Evolutionary conservation across 2,113 vertebrate species (phyloP).

Genomic region (Rousettus leschenaultii): DNA sequence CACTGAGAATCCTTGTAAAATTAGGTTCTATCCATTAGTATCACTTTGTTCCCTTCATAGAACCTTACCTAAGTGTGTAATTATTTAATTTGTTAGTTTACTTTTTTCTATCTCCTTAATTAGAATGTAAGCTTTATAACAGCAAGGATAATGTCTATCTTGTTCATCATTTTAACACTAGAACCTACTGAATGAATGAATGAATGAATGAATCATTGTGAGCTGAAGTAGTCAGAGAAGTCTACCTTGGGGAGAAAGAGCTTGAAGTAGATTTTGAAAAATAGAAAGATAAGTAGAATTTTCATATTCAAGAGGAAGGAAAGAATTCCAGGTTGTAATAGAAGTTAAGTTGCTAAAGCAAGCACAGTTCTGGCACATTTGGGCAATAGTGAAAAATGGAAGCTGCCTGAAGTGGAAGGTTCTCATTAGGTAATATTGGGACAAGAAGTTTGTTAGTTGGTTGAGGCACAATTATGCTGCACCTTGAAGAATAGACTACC

Average conservation of each 20-base stretch:
- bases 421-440: not conserved
- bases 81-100: not conserved
- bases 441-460: not conserved
- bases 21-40: not conserved
- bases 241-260: not conserved
- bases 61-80: not conserved
- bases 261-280: slow-evolving; percentile 24
- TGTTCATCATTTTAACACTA: slow-evolving; percentile 8
- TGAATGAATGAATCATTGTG: not conserved
- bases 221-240: not conserved
- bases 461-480: not conserved
- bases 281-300: not conserved
- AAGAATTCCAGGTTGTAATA: not conserved
- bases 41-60: not conserved
- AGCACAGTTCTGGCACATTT: not conserved
- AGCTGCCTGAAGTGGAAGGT: not conserved
- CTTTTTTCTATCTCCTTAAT: not conserved
- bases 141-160: not conserved
- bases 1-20: not conserved
- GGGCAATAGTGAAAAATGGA: not conserved
- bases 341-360: not conserved
- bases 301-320: slow-evolving; percentile 20
- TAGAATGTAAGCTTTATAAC: not conserved
- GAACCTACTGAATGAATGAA: not conserved
- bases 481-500: not conserved